These are phyloP conservation scores for Alitta virens DNA, from an alignment of 2,888 invertebrate genomes.

Conservation along the genomic window DNA sequence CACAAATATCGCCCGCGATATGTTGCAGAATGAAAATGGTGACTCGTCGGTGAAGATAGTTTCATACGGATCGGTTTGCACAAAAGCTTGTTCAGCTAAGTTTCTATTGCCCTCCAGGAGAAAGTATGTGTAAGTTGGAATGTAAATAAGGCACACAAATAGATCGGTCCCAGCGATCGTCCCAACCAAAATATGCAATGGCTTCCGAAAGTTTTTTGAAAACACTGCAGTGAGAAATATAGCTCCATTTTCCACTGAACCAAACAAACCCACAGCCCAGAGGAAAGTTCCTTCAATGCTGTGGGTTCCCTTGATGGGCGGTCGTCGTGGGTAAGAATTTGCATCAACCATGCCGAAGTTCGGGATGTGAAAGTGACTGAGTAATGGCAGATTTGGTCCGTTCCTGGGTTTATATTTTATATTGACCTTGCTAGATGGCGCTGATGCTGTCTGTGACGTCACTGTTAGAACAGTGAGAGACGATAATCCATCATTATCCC, in stretches of 20 bases:
- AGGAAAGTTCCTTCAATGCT: conserved; percentile 27
- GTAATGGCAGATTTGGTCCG: neutral
- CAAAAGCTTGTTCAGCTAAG: neutral
- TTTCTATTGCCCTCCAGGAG: conserved; percentile 19
- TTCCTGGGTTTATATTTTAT: too few species aligned
- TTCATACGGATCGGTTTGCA: neutral
- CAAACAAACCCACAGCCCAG: conserved; percentile 27
- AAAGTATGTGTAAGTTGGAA: conserved; percentile 28
- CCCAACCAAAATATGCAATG: conserved; percentile 23
- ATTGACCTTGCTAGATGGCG: too few species aligned
- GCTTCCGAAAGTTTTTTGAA: conserved; percentile 14
- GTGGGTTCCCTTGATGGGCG: conserved; percentile 8
- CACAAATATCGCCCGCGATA: conserved; percentile 17
- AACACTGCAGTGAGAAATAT: conserved; percentile 19
- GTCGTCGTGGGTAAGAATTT: neutral
- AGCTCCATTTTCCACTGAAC: conserved; percentile 23
- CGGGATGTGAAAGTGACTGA: conserved; percentile 9
- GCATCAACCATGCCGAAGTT: conserved; percentile 6
- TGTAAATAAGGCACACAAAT: conserved; percentile 22
- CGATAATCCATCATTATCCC: too few species aligned
- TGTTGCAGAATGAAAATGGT: neutral
- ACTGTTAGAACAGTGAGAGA: too few species aligned
- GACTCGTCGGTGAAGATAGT: neutral
- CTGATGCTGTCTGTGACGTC: too few species aligned
- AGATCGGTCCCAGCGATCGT: conserved; percentile 21